Conservation (phyloP, 64 coral and sea anemone species). For the Montipora foliosa region DNA sequence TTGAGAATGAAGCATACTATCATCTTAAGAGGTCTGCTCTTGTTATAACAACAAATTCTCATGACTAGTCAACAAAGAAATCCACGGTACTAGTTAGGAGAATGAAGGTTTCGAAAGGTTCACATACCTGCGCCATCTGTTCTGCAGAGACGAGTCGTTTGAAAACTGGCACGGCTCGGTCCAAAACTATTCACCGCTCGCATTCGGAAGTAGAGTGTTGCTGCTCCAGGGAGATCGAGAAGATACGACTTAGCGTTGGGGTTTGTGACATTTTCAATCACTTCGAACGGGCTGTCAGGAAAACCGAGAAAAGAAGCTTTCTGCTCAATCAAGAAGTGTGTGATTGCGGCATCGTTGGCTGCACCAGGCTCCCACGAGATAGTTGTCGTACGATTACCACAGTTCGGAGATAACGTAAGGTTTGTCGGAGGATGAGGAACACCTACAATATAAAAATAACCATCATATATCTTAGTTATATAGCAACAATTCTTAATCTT, state of each 20-base stretch:
- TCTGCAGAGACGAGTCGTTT: conserved; percentile 36
- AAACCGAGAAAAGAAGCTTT: not conserved
- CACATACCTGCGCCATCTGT: not conserved
- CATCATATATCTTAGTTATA: not conserved
- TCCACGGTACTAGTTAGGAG: too few relatives aligned
- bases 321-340: conserved; percentile 72
- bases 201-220: conserved; percentile 65
- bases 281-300: conserved; percentile 35
- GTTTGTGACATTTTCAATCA: conserved; percentile 41
- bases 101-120: too few relatives aligned
- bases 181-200: conserved; percentile 76
- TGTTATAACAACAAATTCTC: too few relatives aligned
- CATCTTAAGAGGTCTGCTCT: too few relatives aligned
- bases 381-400: conserved; percentile 32
- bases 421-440: conserved; percentile 71
- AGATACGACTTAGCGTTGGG: conserved; percentile 45
- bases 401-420: conserved; percentile 33
- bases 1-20: too few relatives aligned
- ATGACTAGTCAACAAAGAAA: too few relatives aligned
- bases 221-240: conserved; percentile 66
- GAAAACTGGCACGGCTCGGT: conserved; percentile 61
- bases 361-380: conserved; percentile 56
- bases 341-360: conserved; percentile 45
- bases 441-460: conserved; percentile 26
- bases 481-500: too few relatives aligned